Evolutionary conservation across 2,113 vertebrate species (phyloP).

Genomic region (Phaethornis superciliosus): DNA sequence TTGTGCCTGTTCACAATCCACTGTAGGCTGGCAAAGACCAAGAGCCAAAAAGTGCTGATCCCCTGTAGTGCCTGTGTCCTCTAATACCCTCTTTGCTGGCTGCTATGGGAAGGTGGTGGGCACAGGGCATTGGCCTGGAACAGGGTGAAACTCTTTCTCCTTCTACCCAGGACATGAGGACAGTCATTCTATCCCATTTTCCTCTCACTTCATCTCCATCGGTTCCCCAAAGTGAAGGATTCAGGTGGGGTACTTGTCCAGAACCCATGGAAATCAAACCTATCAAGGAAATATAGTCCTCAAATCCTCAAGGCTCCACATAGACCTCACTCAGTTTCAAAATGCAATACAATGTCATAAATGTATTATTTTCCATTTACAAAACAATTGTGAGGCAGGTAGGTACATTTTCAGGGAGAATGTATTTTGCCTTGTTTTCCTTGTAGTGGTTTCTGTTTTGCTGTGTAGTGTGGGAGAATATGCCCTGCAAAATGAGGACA

Average conservation of each 20-base stretch:
- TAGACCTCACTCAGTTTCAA: not conserved
- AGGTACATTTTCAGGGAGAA: not conserved
- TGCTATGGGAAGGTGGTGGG: not conserved
- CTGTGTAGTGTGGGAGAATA: not conserved
- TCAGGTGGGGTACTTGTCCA: not conserved
- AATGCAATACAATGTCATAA: not conserved
- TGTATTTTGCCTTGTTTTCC: not conserved
- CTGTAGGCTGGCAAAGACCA: not conserved
- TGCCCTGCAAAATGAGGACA: not conserved
- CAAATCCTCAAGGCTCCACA: not conserved
- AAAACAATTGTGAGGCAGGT: not conserved
- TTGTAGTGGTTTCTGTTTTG: not conserved
- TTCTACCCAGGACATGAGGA: not conserved
- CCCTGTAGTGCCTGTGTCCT: not conserved
- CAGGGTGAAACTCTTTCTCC: not conserved
- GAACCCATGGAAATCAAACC: not conserved
- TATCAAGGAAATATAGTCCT: not conserved
- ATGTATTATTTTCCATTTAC: not conserved
- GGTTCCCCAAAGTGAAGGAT: not conserved
- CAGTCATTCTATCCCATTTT: not conserved
- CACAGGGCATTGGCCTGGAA: not conserved
- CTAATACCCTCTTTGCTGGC: not conserved
- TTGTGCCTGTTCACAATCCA: not conserved
- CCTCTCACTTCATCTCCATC: not conserved
- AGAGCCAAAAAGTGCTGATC: not conserved